A percentile compares a stretch with the other conserved stretches of the same genome.
These are phyloP conservation scores for Podilymbus podiceps DNA, from an alignment of 2,113 vertebrate species.

Conservation along the genomic window DNA sequence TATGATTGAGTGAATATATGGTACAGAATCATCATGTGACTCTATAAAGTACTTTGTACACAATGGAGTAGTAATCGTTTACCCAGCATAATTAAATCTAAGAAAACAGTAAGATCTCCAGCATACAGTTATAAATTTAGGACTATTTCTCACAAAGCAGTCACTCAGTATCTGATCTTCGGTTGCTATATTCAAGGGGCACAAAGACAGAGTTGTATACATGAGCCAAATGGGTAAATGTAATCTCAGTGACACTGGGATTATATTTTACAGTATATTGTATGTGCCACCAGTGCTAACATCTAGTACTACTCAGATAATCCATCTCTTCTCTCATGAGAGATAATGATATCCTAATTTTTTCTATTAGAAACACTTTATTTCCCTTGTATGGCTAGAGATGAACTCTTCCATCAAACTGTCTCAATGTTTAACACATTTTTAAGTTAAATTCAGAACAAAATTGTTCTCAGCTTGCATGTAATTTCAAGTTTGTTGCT, in stretches of 20 bases:
- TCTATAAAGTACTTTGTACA: not conserved
- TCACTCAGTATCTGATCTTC: not conserved
- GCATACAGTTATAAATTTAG: not conserved
- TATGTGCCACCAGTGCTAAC: fast-evolving
- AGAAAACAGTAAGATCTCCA: not conserved
- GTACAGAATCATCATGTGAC: not conserved
- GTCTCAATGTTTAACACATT: not conserved
- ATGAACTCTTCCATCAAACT: not conserved
- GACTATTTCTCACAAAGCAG: not conserved
- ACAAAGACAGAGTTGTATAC: not conserved
- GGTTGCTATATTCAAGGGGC: not conserved
- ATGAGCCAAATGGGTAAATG: not conserved
- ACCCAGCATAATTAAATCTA: not conserved
- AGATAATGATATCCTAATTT: not conserved
- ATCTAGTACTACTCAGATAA: not conserved
- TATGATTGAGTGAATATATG: not conserved
- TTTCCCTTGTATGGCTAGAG: not conserved
- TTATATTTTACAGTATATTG: not conserved
- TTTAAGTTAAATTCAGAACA: not conserved
- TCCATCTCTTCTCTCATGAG: not conserved
- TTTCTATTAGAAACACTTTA: not conserved
- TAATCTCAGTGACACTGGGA: not conserved
- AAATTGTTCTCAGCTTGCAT: not conserved
- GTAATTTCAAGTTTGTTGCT: not conserved
- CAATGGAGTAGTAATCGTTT: not conserved